Evolutionary conservation across 2,888 invertebrate genomes (phyloP).

Genomic region (Keiferia lycopersicella): DNA sequence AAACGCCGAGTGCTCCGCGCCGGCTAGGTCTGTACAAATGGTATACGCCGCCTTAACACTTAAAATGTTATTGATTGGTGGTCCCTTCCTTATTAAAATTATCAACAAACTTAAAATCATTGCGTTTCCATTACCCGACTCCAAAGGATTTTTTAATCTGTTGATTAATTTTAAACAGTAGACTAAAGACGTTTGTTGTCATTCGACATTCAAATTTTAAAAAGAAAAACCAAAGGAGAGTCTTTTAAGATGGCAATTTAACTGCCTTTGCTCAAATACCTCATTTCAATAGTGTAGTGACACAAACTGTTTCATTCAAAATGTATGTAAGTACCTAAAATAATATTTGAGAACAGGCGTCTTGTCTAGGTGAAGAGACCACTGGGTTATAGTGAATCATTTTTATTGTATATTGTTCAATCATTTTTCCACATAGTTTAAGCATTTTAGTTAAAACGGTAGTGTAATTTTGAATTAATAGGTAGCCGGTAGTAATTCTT

Average conservation of each 20-base stretch:
- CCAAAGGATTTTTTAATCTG: constrained; percentile 33
- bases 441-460: constrained; percentile 74
- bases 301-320: constrained; percentile 32
- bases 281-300: constrained; percentile 52
- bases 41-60: constrained; percentile 79
- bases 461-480: constrained; percentile 77
- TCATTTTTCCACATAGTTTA: constrained; percentile 79
- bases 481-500: constrained; percentile 76
- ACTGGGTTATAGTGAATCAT: constrained; percentile 77
- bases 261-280: constrained; percentile 59
- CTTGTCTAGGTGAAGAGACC: constrained; percentile 50
- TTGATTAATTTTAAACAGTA: constrained; percentile 45
- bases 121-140: neutral
- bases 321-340: constrained; percentile 30
- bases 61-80: constrained; percentile 71
- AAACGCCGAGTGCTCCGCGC: constrained; percentile 59
- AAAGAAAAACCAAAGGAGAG: constrained; percentile 34
- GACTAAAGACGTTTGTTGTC: constrained; percentile 39
- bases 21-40: constrained; percentile 76
- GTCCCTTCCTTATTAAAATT: constrained; percentile 51
- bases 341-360: constrained; percentile 43
- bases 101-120: constrained; percentile 38
- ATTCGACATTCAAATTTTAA: constrained; percentile 33
- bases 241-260: constrained; percentile 28
- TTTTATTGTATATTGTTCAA: constrained; percentile 80